Conservation (phyloP, 2,888 invertebrate species). For the Habroteleia sp. region DNA sequence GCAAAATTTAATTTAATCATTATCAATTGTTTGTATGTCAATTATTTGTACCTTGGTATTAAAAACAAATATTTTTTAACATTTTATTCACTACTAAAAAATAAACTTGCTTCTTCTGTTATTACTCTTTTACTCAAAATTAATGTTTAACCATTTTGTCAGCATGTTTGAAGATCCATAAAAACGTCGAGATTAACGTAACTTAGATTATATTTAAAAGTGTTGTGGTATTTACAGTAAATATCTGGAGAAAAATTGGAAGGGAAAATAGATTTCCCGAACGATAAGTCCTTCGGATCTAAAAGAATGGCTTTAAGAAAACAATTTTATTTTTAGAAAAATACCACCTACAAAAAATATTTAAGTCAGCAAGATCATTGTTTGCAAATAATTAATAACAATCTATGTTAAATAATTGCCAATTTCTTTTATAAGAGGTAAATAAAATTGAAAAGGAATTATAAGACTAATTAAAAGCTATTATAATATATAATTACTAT, state of each 20-base stretch:
- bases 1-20: too few relatives aligned
- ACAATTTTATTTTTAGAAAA: conserved; percentile 23
- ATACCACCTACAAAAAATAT: conserved; percentile 3
- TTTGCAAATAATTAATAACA: neutral
- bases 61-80: too few relatives aligned
- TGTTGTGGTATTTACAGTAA: conserved; percentile 12
- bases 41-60: too few relatives aligned
- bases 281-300: conserved; percentile 10
- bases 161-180: neutral
- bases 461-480: neutral
- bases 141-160: too few relatives aligned
- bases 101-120: too few relatives aligned
- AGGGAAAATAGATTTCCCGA: conserved; percentile 14
- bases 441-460: neutral
- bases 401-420: neutral
- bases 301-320: conserved; percentile 10
- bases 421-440: too few relatives aligned
- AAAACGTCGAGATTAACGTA: conserved; percentile 6
- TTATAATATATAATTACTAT: too few relatives aligned
- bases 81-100: too few relatives aligned
- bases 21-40: too few relatives aligned
- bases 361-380: conserved; percentile 5
- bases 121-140: too few relatives aligned
- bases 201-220: conserved; percentile 16
- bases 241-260: conserved; percentile 6